A percentile compares a stretch with the other conserved stretches of the same genome.
Conservation (phyloP, 2,797 vertebrate species). For the Syndactyla subalaris region DNA sequence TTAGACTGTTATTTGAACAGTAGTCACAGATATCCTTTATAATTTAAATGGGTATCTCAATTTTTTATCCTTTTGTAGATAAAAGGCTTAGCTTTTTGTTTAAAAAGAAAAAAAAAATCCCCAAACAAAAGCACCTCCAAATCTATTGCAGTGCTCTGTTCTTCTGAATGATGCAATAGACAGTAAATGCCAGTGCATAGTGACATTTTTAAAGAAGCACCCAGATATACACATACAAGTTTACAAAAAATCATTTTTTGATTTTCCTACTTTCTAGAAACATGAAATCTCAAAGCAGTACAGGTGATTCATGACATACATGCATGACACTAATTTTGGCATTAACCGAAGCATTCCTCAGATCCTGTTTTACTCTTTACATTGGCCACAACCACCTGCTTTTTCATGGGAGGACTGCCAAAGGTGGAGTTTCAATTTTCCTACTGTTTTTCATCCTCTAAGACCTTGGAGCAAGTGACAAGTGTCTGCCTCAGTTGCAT, state of each 20-base stretch:
- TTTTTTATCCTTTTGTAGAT: neutral
- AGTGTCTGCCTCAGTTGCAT: neutral
- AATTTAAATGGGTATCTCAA: neutral
- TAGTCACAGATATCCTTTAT: neutral
- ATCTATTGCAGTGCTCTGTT: neutral
- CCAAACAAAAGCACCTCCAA: neutral
- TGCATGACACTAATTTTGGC: neutral
- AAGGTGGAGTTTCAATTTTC: neutral
- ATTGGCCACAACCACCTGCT: neutral
- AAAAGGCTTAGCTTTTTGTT: neutral
- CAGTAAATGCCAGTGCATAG: neutral
- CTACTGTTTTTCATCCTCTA: neutral
- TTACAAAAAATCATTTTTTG: neutral
- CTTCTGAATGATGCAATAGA: neutral
- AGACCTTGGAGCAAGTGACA: neutral
- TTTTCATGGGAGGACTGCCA: neutral
- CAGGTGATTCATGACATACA: neutral
- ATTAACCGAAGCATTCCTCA: neutral
- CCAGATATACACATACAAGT: neutral
- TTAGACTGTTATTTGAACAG: neutral
- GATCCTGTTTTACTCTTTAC: neutral
- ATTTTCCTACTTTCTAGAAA: neutral
- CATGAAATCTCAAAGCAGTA: neutral
- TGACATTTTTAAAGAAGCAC: neutral
- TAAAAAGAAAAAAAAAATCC: neutral